Evolutionary conservation across 2,888 invertebrate genomes (phyloP), one percentile per base, ranked within the genome.

Genomic region (Tenthredo amoena): DNA sequence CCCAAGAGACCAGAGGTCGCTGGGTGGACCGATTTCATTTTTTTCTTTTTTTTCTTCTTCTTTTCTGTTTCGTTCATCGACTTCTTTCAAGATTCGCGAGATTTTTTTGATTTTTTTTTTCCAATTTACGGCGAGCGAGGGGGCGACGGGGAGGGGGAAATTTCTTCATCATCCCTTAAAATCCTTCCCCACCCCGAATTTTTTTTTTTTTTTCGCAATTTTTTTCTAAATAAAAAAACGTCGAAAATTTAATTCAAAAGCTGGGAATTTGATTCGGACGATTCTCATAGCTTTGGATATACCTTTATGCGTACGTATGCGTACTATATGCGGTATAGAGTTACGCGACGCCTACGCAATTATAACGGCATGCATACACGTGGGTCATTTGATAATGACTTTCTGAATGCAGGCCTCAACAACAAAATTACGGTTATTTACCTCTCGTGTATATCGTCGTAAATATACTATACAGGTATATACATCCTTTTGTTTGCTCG

Each of bases 341-440:
- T 81, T 81, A 71, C 68, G 88, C 88, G 88, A 89, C 89, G 88
- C 40, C 74, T 88, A 89, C 91, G 89, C 90, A 91, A 91, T 91
- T 91, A 90, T 89, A 90, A 90, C 89, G 89, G 86, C 88, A 85
- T 86, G 72, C 84, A 84, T 76, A 87, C 87, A 87, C 87, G 87
- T 87, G 83, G 88, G 87, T 89, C 88, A 90, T 91, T 91, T 90
- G 91, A 91, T 92, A 91, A 92, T 91, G 91, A 91, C 91, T 91
- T 90, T 91, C 90, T 90, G 91, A 91, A 91, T 90, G 90, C 90
- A 89, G 89, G 89, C 88, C 89, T 89, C 89, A 89, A 90, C 88
- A 89, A 89, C 88, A 89, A 92, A 92, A 92, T 92, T 91, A 92
- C 91, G 91, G 92, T 92, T 91, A 92, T 92, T 92, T 91, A 89